Evolutionary conservation across 2,888 invertebrate species (phyloP).

Genomic region (Cephus sareptanus): DNA sequence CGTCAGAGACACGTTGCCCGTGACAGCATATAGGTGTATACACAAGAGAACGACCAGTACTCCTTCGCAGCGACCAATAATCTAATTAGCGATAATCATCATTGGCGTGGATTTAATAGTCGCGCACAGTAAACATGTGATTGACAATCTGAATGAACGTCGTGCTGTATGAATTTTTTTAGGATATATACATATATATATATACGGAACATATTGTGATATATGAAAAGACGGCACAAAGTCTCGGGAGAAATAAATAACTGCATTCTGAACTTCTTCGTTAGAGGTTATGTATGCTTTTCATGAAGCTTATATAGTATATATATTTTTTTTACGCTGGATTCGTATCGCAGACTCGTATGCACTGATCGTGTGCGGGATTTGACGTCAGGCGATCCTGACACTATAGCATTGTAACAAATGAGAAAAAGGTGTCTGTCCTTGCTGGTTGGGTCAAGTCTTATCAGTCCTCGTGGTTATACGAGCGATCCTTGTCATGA

Average conservation of each 20-base stretch:
- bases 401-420: neutral
- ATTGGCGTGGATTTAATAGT: neutral
- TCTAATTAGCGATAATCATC: constrained; percentile 39
- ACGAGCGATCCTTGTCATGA: neutral
- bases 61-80: constrained; percentile 37
- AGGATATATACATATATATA: neutral
- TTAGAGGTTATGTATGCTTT: neutral
- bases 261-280: no score
- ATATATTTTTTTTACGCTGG: neutral
- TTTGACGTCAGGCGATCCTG: neutral
- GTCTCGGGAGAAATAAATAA: no score
- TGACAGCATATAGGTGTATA: neutral
- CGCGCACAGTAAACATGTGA: neutral
- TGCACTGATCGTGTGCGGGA: neutral
- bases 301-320: neutral
- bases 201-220: neutral
- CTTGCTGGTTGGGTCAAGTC: neutral
- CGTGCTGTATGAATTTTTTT: neutral
- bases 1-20: neutral
- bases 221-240: no score
- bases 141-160: neutral
- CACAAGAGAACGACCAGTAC: constrained; percentile 19
- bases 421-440: neutral
- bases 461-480: neutral
- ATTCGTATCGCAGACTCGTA: neutral